These are phyloP conservation scores for Hydrozoanthus gracilis DNA, from an alignment of 92 coral and sea anemone species.

Conservation along the genomic window DNA sequence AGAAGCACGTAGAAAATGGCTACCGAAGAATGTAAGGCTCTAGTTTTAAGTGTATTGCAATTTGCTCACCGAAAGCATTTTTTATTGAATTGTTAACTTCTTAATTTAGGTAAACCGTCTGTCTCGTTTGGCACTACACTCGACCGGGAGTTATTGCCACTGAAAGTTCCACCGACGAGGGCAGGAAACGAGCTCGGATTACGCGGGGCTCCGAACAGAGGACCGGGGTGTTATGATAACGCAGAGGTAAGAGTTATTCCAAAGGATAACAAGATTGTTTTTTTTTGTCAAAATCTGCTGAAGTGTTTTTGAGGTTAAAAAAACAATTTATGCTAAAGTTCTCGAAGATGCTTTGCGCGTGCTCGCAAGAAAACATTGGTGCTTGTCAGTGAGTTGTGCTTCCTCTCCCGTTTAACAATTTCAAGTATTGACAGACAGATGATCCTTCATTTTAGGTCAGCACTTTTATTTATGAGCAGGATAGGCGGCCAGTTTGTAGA, in stretches of 20 bases:
- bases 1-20: neutral
- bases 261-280: neutral
- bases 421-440: neutral
- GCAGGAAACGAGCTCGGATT: conserved; percentile 86
- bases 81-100: neutral
- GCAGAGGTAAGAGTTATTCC: conserved; percentile 73
- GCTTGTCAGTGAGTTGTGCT: neutral
- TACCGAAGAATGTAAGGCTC: conserved; percentile 12
- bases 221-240: conserved; percentile 95
- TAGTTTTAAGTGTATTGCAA: neutral
- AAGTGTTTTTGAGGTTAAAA: neutral
- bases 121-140: conserved; percentile 92
- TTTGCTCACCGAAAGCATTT: neutral
- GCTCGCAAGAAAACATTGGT: neutral
- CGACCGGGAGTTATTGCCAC: conserved; percentile 88
- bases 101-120: conserved; percentile 50
- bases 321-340: neutral
- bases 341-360: neutral
- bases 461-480: conserved; percentile 86
- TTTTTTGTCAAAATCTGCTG: neutral
- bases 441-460: conserved; percentile 66
- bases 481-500: conserved; percentile 86
- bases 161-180: conserved; percentile 87
- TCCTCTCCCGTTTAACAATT: neutral
- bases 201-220: conserved; percentile 89